phyloP scores from a whole-genome alignment of 2,797 vertebrate genomes.

The Rhinophrynus dorsalis region DNA sequence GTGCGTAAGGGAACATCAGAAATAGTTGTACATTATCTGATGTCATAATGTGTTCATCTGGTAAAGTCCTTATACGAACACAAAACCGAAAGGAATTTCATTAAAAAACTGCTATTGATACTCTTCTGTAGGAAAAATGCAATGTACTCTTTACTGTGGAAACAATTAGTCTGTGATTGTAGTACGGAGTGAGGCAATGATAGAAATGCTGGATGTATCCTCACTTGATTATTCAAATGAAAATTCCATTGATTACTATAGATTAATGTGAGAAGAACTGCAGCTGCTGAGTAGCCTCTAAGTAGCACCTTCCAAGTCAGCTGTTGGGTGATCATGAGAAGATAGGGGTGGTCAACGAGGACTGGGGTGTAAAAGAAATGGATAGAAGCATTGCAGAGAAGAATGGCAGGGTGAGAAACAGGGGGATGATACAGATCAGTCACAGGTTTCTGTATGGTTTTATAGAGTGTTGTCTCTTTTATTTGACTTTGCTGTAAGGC shows the following conservation, averaged over 20 bases:
- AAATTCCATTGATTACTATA: conserved; percentile 82
- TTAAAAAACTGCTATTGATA: too few relatives aligned
- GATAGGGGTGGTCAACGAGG: background rate
- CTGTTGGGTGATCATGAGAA: conserved; percentile 52
- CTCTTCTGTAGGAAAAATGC: too few relatives aligned
- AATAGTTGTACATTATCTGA: too few relatives aligned
- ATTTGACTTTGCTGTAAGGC: conserved; percentile 71
- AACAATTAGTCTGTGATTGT: conserved; percentile 73
- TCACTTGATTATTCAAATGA: conserved; percentile 84
- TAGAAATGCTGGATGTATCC: conserved; percentile 74
- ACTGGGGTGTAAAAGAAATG: conserved; percentile 20
- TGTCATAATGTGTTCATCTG: too few relatives aligned
- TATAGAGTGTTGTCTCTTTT: conserved; percentile 9
- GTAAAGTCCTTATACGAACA: too few relatives aligned
- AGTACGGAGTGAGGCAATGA: conserved; percentile 58
- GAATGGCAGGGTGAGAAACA: conserved; percentile 40
- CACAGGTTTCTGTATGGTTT: conserved; percentile 59
- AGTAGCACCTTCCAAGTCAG: conserved; percentile 68
- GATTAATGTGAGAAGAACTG: conserved; percentile 80
- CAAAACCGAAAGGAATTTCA: too few relatives aligned
- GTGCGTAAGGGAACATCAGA: too few relatives aligned
- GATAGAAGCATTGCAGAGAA: conserved; percentile 30
- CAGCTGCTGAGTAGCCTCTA: conserved; percentile 68
- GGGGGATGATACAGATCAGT: conserved; percentile 53
- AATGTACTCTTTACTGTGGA: conserved; percentile 65